phyloP scores from a whole-genome alignment of 2,888 invertebrate genomes.

The Poecilobothrus nobilitatus region DNA sequence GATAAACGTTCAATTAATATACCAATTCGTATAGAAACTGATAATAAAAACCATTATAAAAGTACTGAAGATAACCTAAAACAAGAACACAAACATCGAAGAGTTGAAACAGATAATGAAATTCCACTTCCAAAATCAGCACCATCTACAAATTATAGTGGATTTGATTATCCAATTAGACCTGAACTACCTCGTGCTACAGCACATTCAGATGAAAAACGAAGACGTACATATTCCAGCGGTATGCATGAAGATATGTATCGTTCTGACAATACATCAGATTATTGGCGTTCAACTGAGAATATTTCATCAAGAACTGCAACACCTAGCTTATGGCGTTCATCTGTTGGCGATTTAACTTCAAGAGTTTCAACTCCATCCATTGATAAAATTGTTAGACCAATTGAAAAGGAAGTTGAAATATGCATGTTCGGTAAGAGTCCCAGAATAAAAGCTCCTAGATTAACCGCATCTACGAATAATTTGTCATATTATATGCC shows the following conservation, averaged over 20 bases:
- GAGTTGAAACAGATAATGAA: background rate
- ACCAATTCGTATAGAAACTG: background rate
- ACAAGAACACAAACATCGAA: too few species aligned
- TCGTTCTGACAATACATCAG: conserved; percentile 17
- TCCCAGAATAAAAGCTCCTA: conserved; percentile 36
- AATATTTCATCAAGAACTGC: conserved; percentile 47
- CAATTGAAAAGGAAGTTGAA: conserved; percentile 40
- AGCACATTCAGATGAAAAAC: background rate
- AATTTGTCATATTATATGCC: conserved; percentile 26
- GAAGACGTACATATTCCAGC: background rate
- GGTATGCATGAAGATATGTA: background rate
- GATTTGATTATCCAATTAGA: background rate
- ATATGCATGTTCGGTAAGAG: conserved; percentile 34
- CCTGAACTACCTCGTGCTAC: background rate
- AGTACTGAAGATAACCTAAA: background rate
- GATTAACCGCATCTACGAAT: conserved; percentile 36
- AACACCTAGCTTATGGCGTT: conserved; percentile 41
- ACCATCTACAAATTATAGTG: background rate
- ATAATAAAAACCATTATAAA: background rate
- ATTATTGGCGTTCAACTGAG: conserved; percentile 26
- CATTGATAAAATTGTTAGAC: conserved; percentile 38
- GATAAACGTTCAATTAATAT: background rate
- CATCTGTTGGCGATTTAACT: conserved; percentile 28
- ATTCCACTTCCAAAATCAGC: background rate
- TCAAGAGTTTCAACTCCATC: conserved; percentile 23